Conservation (phyloP, 1,140 invertebrate species). For the Aphelenchoides fujianensis region DNA sequence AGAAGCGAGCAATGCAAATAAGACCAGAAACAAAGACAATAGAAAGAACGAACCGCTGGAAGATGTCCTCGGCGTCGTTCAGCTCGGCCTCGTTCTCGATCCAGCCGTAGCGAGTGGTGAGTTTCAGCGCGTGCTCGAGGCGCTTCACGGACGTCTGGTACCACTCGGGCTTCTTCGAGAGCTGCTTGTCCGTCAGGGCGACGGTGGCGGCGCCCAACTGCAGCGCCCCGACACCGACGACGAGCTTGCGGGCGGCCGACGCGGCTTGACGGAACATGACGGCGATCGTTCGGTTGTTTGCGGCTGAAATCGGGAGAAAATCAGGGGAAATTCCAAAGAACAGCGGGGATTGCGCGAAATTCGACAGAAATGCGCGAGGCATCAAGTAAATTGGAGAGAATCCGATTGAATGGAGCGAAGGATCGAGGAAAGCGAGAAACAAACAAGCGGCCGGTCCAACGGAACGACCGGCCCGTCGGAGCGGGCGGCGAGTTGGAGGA, state of each 20-base stretch:
- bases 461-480: too few relatives aligned
- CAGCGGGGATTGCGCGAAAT: not conserved
- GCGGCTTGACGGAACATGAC: constrained; percentile 20
- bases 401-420: not conserved
- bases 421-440: not conserved
- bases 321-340: not conserved
- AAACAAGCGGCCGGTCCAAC: too few relatives aligned
- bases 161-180: constrained; percentile 46
- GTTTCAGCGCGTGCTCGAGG: constrained; percentile 37
- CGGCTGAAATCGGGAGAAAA: not conserved
- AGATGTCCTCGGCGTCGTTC: constrained; percentile 34
- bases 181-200: constrained; percentile 39
- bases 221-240: constrained; percentile 10
- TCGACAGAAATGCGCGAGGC: not conserved
- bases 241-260: not conserved
- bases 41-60: constrained; percentile 4
- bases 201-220: constrained; percentile 34
- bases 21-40: constrained; percentile 16
- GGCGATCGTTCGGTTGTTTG: too few relatives aligned
- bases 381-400: not conserved
- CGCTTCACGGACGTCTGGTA: constrained; percentile 38
- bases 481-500: too few relatives aligned
- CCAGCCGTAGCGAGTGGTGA: constrained; percentile 28
- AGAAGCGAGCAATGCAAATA: constrained; percentile 12
- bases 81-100: constrained; percentile 32